Base-by-base conservation (phyloP, 2,888 invertebrate species). In the Lycocerus yunnanus region DNA sequence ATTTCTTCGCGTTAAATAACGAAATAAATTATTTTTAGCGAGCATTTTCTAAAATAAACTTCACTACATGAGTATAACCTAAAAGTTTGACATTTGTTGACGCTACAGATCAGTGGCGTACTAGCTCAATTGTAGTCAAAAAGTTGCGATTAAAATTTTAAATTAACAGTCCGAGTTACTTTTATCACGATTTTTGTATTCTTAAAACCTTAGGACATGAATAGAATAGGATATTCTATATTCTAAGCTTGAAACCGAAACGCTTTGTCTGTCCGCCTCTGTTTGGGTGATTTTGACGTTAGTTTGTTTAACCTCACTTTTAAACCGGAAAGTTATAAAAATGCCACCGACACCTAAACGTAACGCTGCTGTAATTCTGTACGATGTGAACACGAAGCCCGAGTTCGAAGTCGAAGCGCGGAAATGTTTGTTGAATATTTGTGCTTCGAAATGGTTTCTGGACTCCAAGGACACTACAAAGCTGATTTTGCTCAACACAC, bases 261-360 rank as follows among this genome's bases (percentile, higher is more conserved):
- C n/a, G n/a, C n/a, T n/a, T n/a, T n/a, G n/a, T n/a, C n/a, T n/a
- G n/a, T n/a, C n/a, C n/a, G n/a, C n/a, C n/a, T n/a, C n/a, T n/a
- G n/a, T n/a, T n/a, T n/a, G n/a, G n/a, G n/a, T n/a, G n/a, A n/a
- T n/a, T n/a, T n/a, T n/a, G n/a, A n/a, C n/a, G n/a, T n/a, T n/a
- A 20, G 4, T 20, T 27, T 13, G 1, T 27, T 5, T 27, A 27
- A 27, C 27, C 27, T 27, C 3, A 27, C 27, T n/a, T 27, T 13
- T 10, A 5, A 27, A 13, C 13, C 13, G 4, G 13, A 8, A 13
- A 27, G 1, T n/a, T 13, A 13, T 13, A 11, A 68, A 58, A 20
- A 76, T 76, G 76, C 76, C 76, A 9, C 73, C 76, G 10, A 27
- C 71, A 15, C 10, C 43, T 5, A 76, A 76, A 76, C 66, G 58